Evolutionary conservation across 2,797 vertebrate genomes (phyloP).

Genomic region (Cirrhinus molitorella): DNA sequence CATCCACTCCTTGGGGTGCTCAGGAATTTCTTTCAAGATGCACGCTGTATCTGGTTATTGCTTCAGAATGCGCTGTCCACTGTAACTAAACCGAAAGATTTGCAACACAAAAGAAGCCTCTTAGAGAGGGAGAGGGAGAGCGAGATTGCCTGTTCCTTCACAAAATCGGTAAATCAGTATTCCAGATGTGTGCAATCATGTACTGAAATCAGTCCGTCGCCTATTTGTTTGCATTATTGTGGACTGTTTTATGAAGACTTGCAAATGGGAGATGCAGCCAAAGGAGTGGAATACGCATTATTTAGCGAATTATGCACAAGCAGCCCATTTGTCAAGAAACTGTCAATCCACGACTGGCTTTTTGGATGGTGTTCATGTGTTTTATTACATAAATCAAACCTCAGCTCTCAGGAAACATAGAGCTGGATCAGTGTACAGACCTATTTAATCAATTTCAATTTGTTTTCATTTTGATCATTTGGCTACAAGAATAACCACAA

Average conservation of each 20-base stretch:
- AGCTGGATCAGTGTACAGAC: background rate
- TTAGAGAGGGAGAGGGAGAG: conserved; percentile 36
- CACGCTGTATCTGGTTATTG: conserved; percentile 58
- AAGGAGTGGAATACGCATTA: conserved; percentile 64
- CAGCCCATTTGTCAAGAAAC: conserved; percentile 59
- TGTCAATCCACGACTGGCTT: background rate
- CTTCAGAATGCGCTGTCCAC: conserved; percentile 52
- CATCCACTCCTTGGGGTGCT: conserved; percentile 53
- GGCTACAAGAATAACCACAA: too few species aligned
- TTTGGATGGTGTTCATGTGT: conserved; percentile 18
- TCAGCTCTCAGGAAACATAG: background rate
- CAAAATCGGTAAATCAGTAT: conserved; percentile 67
- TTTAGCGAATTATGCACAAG: conserved; percentile 65
- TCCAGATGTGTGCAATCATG: conserved; percentile 79
- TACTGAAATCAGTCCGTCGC: conserved; percentile 67
- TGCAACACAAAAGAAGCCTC: conserved; percentile 56
- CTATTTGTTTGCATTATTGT: conserved; percentile 63
- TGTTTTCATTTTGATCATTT: background rate
- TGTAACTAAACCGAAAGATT: conserved; percentile 59
- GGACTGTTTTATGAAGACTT: conserved; percentile 62
- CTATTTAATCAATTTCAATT: background rate
- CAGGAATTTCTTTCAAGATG: conserved; percentile 64
- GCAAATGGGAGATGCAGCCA: conserved; percentile 57
- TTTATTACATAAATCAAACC: conserved; percentile 8
- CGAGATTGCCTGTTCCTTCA: conserved; percentile 48